Base-by-base conservation (phyloP, 2,888 invertebrate genomes). In the Morpho deidamia region DNA sequence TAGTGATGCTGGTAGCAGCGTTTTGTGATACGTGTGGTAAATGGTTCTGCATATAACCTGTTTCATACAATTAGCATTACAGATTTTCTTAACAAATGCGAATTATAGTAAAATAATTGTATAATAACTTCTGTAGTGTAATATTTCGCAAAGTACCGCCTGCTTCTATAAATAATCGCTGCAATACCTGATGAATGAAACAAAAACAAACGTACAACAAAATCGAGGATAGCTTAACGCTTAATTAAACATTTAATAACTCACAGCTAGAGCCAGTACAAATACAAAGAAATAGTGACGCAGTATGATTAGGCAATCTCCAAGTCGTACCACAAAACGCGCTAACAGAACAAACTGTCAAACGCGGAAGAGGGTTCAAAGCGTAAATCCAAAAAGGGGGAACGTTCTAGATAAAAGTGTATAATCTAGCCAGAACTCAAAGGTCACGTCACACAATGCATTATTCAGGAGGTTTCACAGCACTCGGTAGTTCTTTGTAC, bases 401-500 rank as follows among this genome's bases (percentile, higher is more conserved):
- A 68, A 71, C 72, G 72, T 69, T 67, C 65, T 63, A 67, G 76
- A 75, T 74, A 78, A 72, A 67, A 55, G 56, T 71, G 71, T 75
- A 76, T 76, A 78, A 78, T 76, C 77, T 67, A 53, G 50, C 44
- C 51, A 55, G 54, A 57, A 70, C 70, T 74, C 76, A 75, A 75
- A 77, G 78, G 76, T 75, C 68, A 71, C 65, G 72, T 39, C 76
- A 57, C 72, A 69, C 76, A 68, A 79, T 82, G 81, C 81, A 81
- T 81, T 72, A 81, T 81, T 81, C 75, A 82, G 68, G 63, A 80
- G 78, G 74, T 75, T 78, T 78, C 78, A 76, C 75, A 70, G 72
- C 76, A 70, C 72, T 67, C 69, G 72, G 70, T 72, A 68, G 69
- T 67, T 65, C 56, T 50, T 23, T 23, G 3, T 5, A 40, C 23